Conservation (phyloP, 2,113 vertebrate species). For the Pelmatolapia mariae region DNA sequence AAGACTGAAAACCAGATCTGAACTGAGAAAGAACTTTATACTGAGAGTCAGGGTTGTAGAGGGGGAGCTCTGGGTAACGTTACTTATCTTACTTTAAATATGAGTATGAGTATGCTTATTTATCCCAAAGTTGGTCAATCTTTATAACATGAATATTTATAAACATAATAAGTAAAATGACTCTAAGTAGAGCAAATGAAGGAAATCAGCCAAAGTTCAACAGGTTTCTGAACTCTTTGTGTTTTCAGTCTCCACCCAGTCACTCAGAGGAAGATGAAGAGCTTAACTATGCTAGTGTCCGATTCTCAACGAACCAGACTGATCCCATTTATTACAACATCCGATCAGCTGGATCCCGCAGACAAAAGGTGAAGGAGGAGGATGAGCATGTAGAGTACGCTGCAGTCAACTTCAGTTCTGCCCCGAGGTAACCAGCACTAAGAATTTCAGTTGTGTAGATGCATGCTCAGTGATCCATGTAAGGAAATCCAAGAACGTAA, state of each 20-base stretch:
- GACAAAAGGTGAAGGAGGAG: neutral
- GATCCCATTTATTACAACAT: neutral
- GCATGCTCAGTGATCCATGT: neutral
- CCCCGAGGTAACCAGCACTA: neutral
- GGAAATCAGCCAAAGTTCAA: neutral
- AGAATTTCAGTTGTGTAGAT: neutral
- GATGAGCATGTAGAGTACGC: neutral
- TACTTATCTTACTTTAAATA: neutral
- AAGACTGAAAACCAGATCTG: neutral
- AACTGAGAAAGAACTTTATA: accelerated
- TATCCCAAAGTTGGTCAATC: neutral
- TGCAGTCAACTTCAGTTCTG: neutral
- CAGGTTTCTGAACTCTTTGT: neutral
- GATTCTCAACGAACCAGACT: neutral
- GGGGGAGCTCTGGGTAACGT: accelerated
- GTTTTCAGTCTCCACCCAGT: neutral
- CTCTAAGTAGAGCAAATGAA: neutral
- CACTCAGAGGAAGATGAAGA: neutral
- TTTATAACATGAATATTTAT: neutral
- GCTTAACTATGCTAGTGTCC: neutral
- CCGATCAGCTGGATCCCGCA: neutral
- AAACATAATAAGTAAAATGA: neutral
- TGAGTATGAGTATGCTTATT: neutral
- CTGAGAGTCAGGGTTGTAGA: neutral
- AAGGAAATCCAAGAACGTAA: neutral